Conservation (phyloP, 2,888 invertebrate species). For the Machimus rusticus region DNA sequence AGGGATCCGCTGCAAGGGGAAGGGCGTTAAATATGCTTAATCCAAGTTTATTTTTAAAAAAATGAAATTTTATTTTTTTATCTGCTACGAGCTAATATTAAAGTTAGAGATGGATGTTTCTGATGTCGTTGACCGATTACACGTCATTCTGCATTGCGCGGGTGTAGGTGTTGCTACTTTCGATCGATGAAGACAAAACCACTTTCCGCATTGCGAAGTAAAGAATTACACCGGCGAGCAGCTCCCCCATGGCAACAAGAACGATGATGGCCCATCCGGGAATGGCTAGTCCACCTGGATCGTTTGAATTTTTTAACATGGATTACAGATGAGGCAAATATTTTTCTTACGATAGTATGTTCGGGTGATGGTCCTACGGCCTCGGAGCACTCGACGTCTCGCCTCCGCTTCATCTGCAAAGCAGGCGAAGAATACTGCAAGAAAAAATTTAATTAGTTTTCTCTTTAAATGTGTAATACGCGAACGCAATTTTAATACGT, state of each 20-base stretch:
- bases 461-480: neutral
- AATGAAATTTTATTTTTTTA: neutral
- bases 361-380: slow-evolving; percentile 79
- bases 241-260: slow-evolving; percentile 73
- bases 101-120: neutral
- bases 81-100: neutral
- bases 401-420: slow-evolving; percentile 77
- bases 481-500: neutral
- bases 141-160: slow-evolving; percentile 58
- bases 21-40: neutral
- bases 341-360: slow-evolving; percentile 76
- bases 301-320: slow-evolving; percentile 48
- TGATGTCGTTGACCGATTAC: neutral
- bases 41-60: neutral
- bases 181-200: slow-evolving; percentile 65
- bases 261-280: slow-evolving; percentile 81
- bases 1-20: neutral
- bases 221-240: slow-evolving; percentile 73
- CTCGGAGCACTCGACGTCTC: slow-evolving; percentile 79
- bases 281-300: slow-evolving; percentile 71
- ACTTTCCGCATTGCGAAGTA: slow-evolving; percentile 74
- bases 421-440: slow-evolving; percentile 72
- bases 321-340: neutral
- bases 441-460: neutral
- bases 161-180: slow-evolving; percentile 57